Evolutionary conservation across 2,888 invertebrate genomes (phyloP).

Genomic region (Spilosoma lubricipeda): DNA sequence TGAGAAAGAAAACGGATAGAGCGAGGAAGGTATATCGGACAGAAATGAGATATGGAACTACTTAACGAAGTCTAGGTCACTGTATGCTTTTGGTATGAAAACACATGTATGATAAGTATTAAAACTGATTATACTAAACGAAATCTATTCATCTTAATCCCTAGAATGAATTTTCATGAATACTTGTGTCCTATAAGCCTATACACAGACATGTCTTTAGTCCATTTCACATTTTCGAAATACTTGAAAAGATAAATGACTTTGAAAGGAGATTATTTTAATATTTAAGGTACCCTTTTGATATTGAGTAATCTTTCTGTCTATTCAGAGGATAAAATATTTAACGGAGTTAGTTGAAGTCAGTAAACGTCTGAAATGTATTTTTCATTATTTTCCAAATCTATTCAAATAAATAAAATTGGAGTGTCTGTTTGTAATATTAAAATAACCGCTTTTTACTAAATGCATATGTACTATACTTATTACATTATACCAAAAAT

Average conservation of each 20-base stretch:
- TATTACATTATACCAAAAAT: too few relatives aligned
- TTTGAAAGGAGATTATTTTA: not conserved
- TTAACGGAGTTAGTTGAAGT: not conserved
- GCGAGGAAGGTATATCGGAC: too few relatives aligned
- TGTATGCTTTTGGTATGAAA: too few relatives aligned
- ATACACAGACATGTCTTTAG: not conserved
- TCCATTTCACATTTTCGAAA: not conserved
- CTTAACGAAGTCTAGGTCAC: too few relatives aligned
- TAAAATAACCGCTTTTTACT: too few relatives aligned
- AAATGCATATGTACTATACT: too few relatives aligned
- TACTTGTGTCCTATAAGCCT: not conserved
- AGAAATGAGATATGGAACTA: too few relatives aligned
- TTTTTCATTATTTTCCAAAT: not conserved
- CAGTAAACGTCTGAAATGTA: not conserved
- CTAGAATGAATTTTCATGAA: not conserved
- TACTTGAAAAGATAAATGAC: not conserved
- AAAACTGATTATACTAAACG: not conserved
- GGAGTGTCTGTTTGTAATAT: too few relatives aligned
- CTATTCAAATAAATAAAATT: too few relatives aligned
- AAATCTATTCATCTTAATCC: not conserved
- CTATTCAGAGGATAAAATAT: not conserved
- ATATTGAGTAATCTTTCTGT: not conserved
- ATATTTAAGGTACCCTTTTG: not conserved
- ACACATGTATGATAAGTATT: too few relatives aligned
- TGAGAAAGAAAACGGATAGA: too few relatives aligned